phyloP scores from a whole-genome alignment of 1,140 invertebrate genomes.

The Heterodera schachtii region DNA sequence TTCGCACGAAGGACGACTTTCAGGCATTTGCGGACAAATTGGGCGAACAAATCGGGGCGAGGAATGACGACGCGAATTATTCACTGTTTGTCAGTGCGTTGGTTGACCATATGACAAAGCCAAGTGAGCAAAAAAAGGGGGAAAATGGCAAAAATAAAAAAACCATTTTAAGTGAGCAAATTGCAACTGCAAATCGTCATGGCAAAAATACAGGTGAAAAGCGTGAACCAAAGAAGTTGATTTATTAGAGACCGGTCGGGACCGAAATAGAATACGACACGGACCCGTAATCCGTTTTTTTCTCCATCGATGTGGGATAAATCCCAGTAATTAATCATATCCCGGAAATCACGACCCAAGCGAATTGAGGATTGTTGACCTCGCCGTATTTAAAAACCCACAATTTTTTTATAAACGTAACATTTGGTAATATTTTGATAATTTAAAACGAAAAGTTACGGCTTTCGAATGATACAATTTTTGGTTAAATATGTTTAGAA shows the following conservation, averaged over 20 bases:
- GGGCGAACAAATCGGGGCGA: slow-evolving; percentile 18
- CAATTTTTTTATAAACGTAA: too few relatives aligned
- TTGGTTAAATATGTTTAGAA: too few relatives aligned
- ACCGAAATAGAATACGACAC: too few relatives aligned
- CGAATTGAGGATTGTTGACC: too few relatives aligned
- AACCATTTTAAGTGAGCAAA: slow-evolving; percentile 40
- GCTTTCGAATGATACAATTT: too few relatives aligned
- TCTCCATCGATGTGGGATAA: too few relatives aligned
- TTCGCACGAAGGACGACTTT: slow-evolving; percentile 34
- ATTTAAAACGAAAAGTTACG: background rate
- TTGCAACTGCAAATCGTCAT: slow-evolving; percentile 41
- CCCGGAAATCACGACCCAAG: too few relatives aligned
- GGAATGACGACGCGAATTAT: slow-evolving; percentile 26
- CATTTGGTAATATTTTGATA: background rate
- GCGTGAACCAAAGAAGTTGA: too few relatives aligned
- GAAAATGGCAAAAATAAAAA: background rate
- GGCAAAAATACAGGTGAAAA: slow-evolving; percentile 11
- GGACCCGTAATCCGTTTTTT: too few relatives aligned
- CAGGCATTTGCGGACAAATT: slow-evolving; percentile 39
- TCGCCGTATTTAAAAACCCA: too few relatives aligned
- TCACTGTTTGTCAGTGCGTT: slow-evolving; percentile 29
- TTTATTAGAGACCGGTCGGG: too few relatives aligned
- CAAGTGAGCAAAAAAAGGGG: slow-evolving; percentile 22
- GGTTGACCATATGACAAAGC: slow-evolving; percentile 32
- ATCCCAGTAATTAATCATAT: too few relatives aligned